A percentile compares a stretch with the other conserved stretches of the same genome.
Conservation (phyloP, 2,797 vertebrate genomes). For the Myripristis jacobus region DNA sequence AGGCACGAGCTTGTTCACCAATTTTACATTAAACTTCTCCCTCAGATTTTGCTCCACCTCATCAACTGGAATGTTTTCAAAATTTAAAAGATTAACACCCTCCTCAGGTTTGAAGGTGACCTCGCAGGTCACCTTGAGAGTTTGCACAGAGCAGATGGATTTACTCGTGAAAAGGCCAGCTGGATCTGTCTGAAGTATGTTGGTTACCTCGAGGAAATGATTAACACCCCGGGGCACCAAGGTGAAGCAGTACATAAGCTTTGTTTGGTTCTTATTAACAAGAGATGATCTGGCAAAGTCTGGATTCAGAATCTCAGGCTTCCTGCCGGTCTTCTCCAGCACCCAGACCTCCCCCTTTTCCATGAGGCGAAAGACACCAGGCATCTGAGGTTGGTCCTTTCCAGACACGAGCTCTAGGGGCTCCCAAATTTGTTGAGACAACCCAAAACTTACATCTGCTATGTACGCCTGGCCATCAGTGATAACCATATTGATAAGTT, state of each 20-base stretch:
- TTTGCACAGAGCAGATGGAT: slow-evolving; percentile 90
- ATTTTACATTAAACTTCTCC: slow-evolving; percentile 83
- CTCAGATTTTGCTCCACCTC: slow-evolving; percentile 84
- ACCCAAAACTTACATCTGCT: slow-evolving; percentile 84
- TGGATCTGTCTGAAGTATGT: slow-evolving; percentile 83
- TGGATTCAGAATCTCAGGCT: slow-evolving; percentile 79
- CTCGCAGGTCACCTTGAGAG: slow-evolving; percentile 79
- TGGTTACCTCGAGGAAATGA: slow-evolving; percentile 77
- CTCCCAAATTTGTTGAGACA: slow-evolving; percentile 86
- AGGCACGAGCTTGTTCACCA: slow-evolving; percentile 82
- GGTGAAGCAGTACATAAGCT: slow-evolving; percentile 84
- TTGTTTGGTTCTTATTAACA: slow-evolving; percentile 69
- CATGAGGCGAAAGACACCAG: slow-evolving; percentile 82
- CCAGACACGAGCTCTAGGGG: slow-evolving; percentile 86
- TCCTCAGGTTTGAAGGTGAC: slow-evolving; percentile 86
- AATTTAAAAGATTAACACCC: slow-evolving; percentile 84
- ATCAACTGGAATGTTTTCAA: slow-evolving; percentile 81
- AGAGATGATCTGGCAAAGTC: slow-evolving; percentile 81
- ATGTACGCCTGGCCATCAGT: slow-evolving; percentile 82
- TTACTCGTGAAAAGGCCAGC: slow-evolving; percentile 85
- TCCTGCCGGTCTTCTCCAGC: slow-evolving; percentile 86
- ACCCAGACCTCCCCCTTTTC: slow-evolving; percentile 83
- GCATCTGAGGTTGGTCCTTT: slow-evolving; percentile 85
- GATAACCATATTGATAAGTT: slow-evolving; percentile 83
- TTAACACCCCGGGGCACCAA: slow-evolving; percentile 76